Percentiles rank a stretch among this genome's conserved stretches.
phyloP scores from a whole-genome alignment of 2,113 vertebrate species.

The Boleophthalmus pectinirostris region DNA sequence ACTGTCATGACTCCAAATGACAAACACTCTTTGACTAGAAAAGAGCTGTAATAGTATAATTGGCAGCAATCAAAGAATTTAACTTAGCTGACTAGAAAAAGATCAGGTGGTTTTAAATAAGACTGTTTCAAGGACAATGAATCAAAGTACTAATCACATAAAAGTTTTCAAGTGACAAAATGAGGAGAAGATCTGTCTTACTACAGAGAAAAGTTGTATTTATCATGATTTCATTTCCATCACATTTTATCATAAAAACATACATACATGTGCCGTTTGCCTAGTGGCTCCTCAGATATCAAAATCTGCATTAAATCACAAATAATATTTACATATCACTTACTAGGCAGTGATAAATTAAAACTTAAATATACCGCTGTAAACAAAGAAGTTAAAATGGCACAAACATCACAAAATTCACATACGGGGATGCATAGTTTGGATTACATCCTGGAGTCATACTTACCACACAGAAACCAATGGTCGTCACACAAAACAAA shows the following conservation, averaged over 20 bases:
- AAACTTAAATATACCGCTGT: constrained; percentile 40
- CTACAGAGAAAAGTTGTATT: constrained; percentile 5
- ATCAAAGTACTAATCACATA: no score
- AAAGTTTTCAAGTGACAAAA: background rate
- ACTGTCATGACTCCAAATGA: no score
- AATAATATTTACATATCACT: constrained; percentile 40
- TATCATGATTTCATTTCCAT: constrained; percentile 35
- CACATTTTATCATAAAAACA: constrained; percentile 23
- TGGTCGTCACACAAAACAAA: constrained; percentile 14
- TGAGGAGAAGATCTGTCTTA: background rate
- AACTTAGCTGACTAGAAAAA: no score
- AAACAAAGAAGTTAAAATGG: constrained; percentile 45
- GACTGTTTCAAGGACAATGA: no score
- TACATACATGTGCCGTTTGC: constrained; percentile 42
- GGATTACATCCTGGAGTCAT: constrained; percentile 6
- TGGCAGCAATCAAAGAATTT: no score
- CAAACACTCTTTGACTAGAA: no score
- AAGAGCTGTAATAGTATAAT: no score
- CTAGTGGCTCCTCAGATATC: constrained; percentile 41
- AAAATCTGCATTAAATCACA: constrained; percentile 54
- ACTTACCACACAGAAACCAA: constrained; percentile 12
- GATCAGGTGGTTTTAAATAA: no score
- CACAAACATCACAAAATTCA: constrained; percentile 43
- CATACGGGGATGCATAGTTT: constrained; percentile 61
- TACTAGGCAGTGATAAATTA: constrained; percentile 34